A percentile compares a stretch with the other conserved stretches of the same genome.
Evolutionary conservation across 1,140 invertebrate species (phyloP).

Genomic region (Nasonia vitripennis): DNA sequence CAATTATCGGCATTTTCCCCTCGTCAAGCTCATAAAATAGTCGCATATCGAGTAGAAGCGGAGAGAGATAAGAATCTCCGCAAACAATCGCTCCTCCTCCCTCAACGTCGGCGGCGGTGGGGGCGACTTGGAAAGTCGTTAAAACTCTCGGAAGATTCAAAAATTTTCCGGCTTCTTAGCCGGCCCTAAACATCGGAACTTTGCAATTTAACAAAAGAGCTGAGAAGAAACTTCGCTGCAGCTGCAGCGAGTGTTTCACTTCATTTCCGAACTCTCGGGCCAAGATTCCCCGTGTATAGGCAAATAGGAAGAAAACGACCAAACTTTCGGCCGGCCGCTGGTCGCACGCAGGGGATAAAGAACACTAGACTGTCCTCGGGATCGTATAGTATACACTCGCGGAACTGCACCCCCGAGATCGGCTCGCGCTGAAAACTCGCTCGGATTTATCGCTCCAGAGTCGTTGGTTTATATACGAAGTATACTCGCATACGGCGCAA

Average conservation of each 20-base stretch:
- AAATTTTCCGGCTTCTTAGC: not conserved
- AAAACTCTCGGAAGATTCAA: not conserved
- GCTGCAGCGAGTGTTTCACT: slow-evolving; percentile 13
- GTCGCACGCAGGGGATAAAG: not conserved
- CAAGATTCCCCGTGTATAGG: not conserved
- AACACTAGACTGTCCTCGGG: not conserved
- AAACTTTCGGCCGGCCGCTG: not conserved
- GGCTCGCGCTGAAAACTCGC: slow-evolving; percentile 19
- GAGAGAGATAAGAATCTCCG: too few relatives aligned
- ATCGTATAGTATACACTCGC: not conserved
- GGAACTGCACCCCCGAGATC: slow-evolving; percentile 32
- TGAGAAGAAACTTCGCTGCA: too few relatives aligned
- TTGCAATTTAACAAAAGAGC: slow-evolving; percentile 35
- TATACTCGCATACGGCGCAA: too few relatives aligned
- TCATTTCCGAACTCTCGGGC: slow-evolving; percentile 3
- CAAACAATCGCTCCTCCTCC: too few relatives aligned
- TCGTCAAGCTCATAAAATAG: too few relatives aligned
- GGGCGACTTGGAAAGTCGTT: slow-evolving; percentile 4
- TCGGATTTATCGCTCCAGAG: not conserved
- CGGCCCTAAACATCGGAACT: slow-evolving; percentile 7
- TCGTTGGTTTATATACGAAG: not conserved
- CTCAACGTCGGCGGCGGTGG: too few relatives aligned
- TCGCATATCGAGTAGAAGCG: too few relatives aligned
- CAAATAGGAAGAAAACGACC: not conserved
- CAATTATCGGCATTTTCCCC: too few relatives aligned